phyloP scores from a whole-genome alignment of 2,797 vertebrate species.

The Percopsis omiscomaycus region DNA sequence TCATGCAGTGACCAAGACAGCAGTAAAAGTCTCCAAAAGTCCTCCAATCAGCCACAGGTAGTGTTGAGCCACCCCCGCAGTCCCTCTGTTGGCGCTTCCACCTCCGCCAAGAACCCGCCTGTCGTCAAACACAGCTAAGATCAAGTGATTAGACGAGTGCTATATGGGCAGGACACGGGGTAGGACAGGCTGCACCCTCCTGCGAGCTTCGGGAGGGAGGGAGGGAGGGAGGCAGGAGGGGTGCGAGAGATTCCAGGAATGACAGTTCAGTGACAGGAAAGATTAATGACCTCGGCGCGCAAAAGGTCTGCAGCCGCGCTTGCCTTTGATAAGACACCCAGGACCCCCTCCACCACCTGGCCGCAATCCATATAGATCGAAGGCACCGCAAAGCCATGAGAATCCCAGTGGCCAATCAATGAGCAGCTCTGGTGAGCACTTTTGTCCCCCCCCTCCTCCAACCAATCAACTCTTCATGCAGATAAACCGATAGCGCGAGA shows the following conservation, averaged over 20 bases:
- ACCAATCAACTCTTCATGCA: slow-evolving; percentile 41
- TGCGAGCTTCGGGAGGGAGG: slow-evolving; percentile 11
- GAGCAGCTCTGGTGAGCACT: slow-evolving; percentile 34
- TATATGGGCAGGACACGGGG: slow-evolving; percentile 23
- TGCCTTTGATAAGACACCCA: slow-evolving; percentile 60
- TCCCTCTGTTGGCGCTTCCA: slow-evolving; percentile 14
- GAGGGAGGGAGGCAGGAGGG: slow-evolving; percentile 5
- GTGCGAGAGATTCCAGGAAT: slow-evolving; percentile 45
- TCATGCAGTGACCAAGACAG: slow-evolving; percentile 6
- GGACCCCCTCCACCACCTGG: slow-evolving; percentile 41
- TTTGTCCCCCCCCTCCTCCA: slow-evolving; percentile 16
- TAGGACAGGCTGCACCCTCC: slow-evolving; percentile 15
- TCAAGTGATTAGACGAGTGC: slow-evolving; percentile 70
- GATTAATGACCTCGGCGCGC: slow-evolving; percentile 65
- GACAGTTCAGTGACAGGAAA: slow-evolving; percentile 63
- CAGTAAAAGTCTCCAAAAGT: background rate
- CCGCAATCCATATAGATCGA: slow-evolving; percentile 58
- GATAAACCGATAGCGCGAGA: slow-evolving; percentile 50
- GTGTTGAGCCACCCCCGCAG: slow-evolving; percentile 29
- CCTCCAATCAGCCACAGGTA: slow-evolving; percentile 47
- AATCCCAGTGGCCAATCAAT: slow-evolving; percentile 63
- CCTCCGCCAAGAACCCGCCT: slow-evolving; percentile 33
- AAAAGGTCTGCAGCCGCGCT: slow-evolving; percentile 54
- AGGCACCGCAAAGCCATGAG: slow-evolving; percentile 39
- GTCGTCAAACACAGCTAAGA: slow-evolving; percentile 61